These are phyloP conservation scores for Lophura nycthemera DNA, from an alignment of 2,113 vertebrate species.

Conservation along the genomic window DNA sequence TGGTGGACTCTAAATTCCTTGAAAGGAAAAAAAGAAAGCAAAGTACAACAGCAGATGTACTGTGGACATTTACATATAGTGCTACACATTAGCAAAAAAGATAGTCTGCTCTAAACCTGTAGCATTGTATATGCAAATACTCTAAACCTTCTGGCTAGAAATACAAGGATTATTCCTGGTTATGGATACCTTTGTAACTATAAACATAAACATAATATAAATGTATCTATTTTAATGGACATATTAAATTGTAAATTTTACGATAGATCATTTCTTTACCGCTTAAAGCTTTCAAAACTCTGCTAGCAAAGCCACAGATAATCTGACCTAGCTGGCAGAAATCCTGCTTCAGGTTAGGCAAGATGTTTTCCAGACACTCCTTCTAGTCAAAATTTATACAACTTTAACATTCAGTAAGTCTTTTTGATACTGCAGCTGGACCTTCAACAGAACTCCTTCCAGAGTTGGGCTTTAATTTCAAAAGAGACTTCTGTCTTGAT, in stretches of 20 bases:
- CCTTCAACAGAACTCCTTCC: background rate
- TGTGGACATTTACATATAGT: too few species aligned
- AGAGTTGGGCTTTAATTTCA: background rate
- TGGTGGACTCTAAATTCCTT: background rate
- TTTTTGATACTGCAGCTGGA: background rate
- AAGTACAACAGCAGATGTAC: background rate
- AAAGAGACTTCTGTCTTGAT: background rate
- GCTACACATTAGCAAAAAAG: background rate
- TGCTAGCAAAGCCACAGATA: background rate
- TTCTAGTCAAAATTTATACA: fast-evolving
- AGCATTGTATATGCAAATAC: background rate
- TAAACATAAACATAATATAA: background rate
- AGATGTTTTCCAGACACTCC: background rate
- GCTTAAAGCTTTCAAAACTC: background rate
- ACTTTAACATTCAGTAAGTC: background rate
- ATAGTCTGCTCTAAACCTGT: background rate
- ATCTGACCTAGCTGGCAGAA: background rate
- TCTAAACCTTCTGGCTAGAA: background rate
- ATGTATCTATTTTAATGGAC: background rate
- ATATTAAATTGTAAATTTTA: background rate
- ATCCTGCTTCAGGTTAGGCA: background rate
- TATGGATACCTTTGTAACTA: background rate
- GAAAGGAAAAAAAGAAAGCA: background rate
- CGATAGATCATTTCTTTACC: background rate
- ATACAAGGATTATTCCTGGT: background rate